Percentiles rank a stretch among this genome's conserved stretches.
Conservation (phyloP, 2,113 vertebrate genomes). For the Origma solitaria region DNA sequence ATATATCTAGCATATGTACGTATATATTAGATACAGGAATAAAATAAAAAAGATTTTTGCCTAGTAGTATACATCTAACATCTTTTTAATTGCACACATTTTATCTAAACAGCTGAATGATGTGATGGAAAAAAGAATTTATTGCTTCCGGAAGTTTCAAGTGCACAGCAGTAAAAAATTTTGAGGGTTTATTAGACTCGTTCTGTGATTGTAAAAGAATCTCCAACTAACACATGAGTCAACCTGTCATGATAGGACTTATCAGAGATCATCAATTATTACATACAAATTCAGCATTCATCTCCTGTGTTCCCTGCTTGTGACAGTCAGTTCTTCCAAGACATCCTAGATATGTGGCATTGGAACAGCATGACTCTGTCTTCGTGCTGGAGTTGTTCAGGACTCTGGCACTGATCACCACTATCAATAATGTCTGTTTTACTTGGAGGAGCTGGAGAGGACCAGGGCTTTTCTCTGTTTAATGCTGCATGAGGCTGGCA, state of each 20-base stretch:
- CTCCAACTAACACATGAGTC: neutral
- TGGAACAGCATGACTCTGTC: neutral
- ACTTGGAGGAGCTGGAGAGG: neutral
- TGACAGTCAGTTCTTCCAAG: neutral
- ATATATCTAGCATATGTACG: neutral
- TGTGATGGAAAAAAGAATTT: neutral
- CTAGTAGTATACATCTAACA: neutral
- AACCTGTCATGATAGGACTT: neutral
- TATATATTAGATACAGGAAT: neutral
- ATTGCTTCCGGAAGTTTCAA: neutral
- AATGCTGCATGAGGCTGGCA: neutral
- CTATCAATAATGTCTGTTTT: neutral
- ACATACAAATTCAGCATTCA: neutral
- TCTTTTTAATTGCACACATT: neutral
- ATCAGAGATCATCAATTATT: neutral
- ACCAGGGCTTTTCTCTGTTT: neutral
- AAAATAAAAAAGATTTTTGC: neutral
- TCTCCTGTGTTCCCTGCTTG: neutral
- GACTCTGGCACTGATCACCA: neutral
- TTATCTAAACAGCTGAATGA: neutral
- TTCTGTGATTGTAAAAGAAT: neutral
- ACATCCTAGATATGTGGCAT: rapidly evolving
- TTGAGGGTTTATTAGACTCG: neutral
- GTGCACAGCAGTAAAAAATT: neutral
- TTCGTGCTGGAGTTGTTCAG: neutral